A percentile compares a stretch with the other conserved stretches of the same genome.
Evolutionary conservation across 2,113 vertebrate species (phyloP).

Genomic region (Phalacrocorax brasilianus): DNA sequence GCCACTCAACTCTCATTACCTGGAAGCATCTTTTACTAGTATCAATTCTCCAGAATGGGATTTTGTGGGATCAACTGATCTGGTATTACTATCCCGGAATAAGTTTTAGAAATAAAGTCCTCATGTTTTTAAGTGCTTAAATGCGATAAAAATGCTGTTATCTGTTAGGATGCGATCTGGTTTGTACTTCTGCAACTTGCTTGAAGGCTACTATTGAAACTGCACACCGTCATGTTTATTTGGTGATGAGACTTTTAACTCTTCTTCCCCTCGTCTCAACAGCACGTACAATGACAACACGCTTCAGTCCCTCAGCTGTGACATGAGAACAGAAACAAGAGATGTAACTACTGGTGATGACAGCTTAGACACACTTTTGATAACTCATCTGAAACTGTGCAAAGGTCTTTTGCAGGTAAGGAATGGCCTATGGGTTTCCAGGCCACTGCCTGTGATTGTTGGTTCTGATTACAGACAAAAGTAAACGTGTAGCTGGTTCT

Average conservation of each 20-base stretch:
- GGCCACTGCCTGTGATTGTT: neutral
- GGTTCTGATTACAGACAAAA: neutral
- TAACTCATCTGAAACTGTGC: slow-evolving; percentile 86
- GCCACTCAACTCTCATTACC: neutral
- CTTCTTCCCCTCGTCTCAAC: neutral
- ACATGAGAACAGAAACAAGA: slow-evolving; percentile 31
- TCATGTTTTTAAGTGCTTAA: neutral
- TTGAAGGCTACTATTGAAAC: neutral
- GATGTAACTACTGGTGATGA: slow-evolving; percentile 81
- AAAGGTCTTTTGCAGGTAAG: slow-evolving; percentile 82
- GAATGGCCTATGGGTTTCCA: neutral
- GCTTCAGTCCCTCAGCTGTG: slow-evolving; percentile 52
- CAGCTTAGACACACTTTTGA: slow-evolving; percentile 81
- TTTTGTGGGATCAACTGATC: neutral
- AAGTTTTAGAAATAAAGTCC: neutral
- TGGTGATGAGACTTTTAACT: neutral
- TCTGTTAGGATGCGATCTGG: neutral
- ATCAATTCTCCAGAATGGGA: neutral
- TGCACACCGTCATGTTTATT: neutral
- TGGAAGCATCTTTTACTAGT: neutral
- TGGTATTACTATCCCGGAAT: neutral
- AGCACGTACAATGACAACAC: slow-evolving; percentile 73
- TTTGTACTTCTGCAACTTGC: neutral
- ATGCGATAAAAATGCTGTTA: neutral
- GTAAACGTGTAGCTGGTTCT: neutral